phyloP scores from a whole-genome alignment of 2,888 invertebrate genomes.

The Diplazon laetatorius region DNA sequence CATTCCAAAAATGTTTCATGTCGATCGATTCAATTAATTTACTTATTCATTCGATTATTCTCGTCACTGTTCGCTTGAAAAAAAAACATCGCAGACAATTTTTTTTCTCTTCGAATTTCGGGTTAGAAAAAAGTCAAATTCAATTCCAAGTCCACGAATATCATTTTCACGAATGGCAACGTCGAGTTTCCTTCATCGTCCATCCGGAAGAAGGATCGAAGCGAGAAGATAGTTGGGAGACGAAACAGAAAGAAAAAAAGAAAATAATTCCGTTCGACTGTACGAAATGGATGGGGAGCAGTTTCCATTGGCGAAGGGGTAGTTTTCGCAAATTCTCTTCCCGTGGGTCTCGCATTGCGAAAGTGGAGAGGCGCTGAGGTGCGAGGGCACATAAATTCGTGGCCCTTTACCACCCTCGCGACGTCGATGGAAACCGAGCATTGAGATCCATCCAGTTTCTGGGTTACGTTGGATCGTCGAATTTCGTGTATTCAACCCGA shows the following conservation, averaged over 20 bases:
- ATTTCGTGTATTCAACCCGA: conserved; percentile 29
- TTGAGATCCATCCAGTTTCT: too few relatives aligned
- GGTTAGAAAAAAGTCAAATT: neutral
- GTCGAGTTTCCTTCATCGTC: neutral
- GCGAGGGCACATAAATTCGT: conserved; percentile 56
- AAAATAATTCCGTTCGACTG: conserved; percentile 17
- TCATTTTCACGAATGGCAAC: neutral
- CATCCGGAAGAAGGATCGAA: conserved; percentile 1
- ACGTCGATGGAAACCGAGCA: conserved; percentile 27
- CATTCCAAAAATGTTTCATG: too few relatives aligned
- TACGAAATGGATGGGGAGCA: conserved; percentile 20
- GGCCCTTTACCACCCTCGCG: conserved; percentile 35
- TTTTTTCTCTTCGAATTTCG: too few relatives aligned
- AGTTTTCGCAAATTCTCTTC: conserved; percentile 39
- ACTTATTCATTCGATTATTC: too few relatives aligned
- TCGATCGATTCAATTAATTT: too few relatives aligned
- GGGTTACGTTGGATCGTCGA: too few relatives aligned
- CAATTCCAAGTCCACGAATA: neutral
- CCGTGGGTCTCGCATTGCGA: conserved; percentile 38
- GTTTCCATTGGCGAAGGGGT: neutral
- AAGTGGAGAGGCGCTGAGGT: conserved; percentile 46
- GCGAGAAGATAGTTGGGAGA: conserved; percentile 5
- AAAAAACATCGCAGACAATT: too few relatives aligned
- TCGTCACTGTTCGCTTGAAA: too few relatives aligned
- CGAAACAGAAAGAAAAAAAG: too few relatives aligned